Base-by-base conservation (phyloP, 2,797 vertebrate genomes). In the Alectoris magna region DNA sequence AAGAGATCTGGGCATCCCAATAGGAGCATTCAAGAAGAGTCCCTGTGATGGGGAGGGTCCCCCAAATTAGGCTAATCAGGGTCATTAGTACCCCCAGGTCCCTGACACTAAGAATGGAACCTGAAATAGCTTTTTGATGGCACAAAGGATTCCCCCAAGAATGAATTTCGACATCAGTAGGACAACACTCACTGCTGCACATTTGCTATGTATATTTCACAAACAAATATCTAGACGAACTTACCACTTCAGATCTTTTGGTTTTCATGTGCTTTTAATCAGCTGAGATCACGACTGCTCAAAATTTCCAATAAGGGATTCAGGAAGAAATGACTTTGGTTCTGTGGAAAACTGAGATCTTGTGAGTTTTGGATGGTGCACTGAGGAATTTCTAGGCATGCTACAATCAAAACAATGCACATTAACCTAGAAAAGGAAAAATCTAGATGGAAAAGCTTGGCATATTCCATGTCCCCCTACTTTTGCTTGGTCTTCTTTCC, bases 401-500 rank as follows among this genome's bases (percentile, higher is more conserved):
- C 26, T 70, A 12, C 0, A 19, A 22, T 11, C 31, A 58, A 13
- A 9, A 14, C 0, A 0, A 11, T 34, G 7, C 60, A 43, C 5
- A 41, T 43, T 15, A 66, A 19, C 26, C 19, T 73, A 73, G 36
- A 17, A 60, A 81, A 70, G 23, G 13, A 41, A 69, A 81, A 81
- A 81, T 15, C 5, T 58, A 12, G 24, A 24, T 5, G 58, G 19
- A 62, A 14, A 4, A 83, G 7, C 3, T 12, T 41, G 26, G 11
- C 6, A 29, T 1, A 0, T 70, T 53, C 23, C 48, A 44, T 16
- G 48, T 15, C 6, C 10, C 67, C 11, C 71, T 34, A 53, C 15
- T 72, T 29, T 29, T 68, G 10, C 10, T 63, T 77, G 14, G 10
- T 41, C 27, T 66, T 9, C 11, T 51, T 13, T 64, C 10, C 5